Evolutionary conservation across 2,113 vertebrate species (phyloP).

Genomic region (Hydropotes inermis): DNA sequence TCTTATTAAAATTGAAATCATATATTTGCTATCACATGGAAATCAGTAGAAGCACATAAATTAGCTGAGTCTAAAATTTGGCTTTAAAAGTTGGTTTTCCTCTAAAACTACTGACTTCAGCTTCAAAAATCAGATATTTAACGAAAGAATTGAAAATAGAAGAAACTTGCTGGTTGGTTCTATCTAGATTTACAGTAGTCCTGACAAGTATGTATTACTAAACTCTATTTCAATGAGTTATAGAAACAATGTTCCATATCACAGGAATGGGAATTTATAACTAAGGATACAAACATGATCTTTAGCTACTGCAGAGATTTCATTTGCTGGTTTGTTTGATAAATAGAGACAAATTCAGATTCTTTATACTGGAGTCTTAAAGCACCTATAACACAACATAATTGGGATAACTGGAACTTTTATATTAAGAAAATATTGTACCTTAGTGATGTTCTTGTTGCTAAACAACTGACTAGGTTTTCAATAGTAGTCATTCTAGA

Average conservation of each 20-base stretch:
- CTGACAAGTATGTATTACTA: background rate
- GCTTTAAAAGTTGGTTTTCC: background rate
- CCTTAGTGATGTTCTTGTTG: background rate
- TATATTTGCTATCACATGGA: background rate
- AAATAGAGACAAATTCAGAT: background rate
- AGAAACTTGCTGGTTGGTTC: background rate
- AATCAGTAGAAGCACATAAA: background rate
- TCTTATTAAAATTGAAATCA: constrained; percentile 10
- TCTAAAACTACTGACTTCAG: background rate
- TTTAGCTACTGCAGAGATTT: background rate
- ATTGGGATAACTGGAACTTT: background rate
- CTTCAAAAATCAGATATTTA: background rate
- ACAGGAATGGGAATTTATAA: background rate
- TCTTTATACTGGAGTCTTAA: background rate
- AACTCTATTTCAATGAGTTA: background rate
- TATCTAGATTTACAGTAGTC: background rate
- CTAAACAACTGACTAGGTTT: background rate
- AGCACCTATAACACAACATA: background rate
- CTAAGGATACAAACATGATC: background rate
- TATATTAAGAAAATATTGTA: background rate
- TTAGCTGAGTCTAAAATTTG: background rate
- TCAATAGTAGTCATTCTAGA: background rate
- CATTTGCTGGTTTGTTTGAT: background rate
- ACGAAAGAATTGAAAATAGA: background rate
- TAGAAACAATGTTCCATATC: background rate